Percentiles rank a stretch among this genome's conserved stretches.
Evolutionary conservation across 2,113 vertebrate species (phyloP).

Genomic region (Neodon shergylaensis): DNA sequence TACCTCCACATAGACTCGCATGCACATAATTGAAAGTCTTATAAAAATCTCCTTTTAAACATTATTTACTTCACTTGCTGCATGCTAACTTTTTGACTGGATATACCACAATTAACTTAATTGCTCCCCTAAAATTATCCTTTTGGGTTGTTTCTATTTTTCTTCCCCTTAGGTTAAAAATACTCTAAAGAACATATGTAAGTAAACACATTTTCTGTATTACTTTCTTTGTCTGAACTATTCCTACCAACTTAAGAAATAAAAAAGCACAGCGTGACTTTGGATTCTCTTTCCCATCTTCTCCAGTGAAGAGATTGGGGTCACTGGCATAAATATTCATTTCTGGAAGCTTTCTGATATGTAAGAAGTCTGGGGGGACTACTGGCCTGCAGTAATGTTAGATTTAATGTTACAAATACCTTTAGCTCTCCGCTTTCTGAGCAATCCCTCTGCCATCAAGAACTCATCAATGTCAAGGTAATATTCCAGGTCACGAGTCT

Average conservation of each 20-base stretch:
- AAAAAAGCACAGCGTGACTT: not conserved
- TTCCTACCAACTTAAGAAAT: not conserved
- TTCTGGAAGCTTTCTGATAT: slow-evolving; percentile 47
- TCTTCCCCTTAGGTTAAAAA: not conserved
- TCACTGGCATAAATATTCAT: slow-evolving; percentile 49
- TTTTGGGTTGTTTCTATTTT: not conserved
- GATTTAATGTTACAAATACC: slow-evolving; percentile 38
- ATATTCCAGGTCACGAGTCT: not conserved
- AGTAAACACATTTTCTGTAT: not conserved
- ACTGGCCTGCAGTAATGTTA: not conserved
- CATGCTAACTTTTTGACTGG: slow-evolving; percentile 11
- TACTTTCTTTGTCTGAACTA: slow-evolving; percentile 45
- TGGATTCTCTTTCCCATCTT: slow-evolving; percentile 8
- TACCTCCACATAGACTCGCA: not conserved
- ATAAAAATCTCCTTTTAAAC: not conserved
- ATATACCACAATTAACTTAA: not conserved
- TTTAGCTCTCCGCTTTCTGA: slow-evolving; percentile 43
- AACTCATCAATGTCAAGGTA: slow-evolving; percentile 1
- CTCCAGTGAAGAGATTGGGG: not conserved
- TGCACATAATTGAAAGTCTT: too few species aligned
- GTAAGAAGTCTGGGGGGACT: slow-evolving; percentile 28
- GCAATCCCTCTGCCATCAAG: slow-evolving; percentile 13
- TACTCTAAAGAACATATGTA: not conserved
- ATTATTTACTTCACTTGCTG: not conserved
- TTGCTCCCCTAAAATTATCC: not conserved